A percentile compares a stretch with the other conserved stretches of the same genome.
Evolutionary conservation across 2,888 invertebrate species (phyloP).

Genomic region (Volucella zonaria): DNA sequence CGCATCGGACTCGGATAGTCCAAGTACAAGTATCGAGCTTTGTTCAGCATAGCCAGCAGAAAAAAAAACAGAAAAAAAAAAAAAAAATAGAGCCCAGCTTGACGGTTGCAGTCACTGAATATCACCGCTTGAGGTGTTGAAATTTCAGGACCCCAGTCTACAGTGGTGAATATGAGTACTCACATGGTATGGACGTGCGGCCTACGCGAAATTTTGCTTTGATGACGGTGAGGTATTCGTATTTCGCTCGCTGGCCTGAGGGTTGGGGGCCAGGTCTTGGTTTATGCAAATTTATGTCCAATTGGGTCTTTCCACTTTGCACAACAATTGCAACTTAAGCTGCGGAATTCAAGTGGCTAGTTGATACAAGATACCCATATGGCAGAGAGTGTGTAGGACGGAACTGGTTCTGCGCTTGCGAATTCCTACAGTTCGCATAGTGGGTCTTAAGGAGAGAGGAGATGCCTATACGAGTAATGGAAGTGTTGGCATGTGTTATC

Average conservation of each 20-base stretch:
- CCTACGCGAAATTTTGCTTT: conserved; percentile 61
- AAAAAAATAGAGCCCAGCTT: not conserved
- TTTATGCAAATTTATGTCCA: conserved; percentile 69
- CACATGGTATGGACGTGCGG: conserved; percentile 52
- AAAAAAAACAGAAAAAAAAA: not conserved
- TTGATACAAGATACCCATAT: conserved; percentile 64
- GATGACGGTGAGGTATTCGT: conserved; percentile 43
- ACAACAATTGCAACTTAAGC: conserved; percentile 68
- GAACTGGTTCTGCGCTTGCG: conserved; percentile 58
- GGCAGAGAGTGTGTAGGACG: conserved; percentile 54
- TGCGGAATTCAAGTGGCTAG: conserved; percentile 69
- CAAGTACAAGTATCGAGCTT: conserved; percentile 25
- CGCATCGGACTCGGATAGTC: conserved; percentile 58
- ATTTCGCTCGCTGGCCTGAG: conserved; percentile 34
- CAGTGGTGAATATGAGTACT: conserved; percentile 6
- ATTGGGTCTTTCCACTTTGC: conserved; percentile 67
- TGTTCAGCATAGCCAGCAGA: conserved; percentile 32
- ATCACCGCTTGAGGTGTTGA: conserved; percentile 62
- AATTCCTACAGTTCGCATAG: conserved; percentile 46
- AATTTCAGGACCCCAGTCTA: conserved; percentile 66
- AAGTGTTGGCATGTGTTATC: conserved; percentile 60
- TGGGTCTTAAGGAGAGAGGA: conserved; percentile 22
- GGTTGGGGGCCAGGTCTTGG: conserved; percentile 20
- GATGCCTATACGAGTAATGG: conserved; percentile 20
- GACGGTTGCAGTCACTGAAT: conserved; percentile 2